A percentile compares a stretch with the other conserved stretches of the same genome.
phyloP scores from a whole-genome alignment of 2,797 vertebrate species.

The Gadopsis marmoratus region DNA sequence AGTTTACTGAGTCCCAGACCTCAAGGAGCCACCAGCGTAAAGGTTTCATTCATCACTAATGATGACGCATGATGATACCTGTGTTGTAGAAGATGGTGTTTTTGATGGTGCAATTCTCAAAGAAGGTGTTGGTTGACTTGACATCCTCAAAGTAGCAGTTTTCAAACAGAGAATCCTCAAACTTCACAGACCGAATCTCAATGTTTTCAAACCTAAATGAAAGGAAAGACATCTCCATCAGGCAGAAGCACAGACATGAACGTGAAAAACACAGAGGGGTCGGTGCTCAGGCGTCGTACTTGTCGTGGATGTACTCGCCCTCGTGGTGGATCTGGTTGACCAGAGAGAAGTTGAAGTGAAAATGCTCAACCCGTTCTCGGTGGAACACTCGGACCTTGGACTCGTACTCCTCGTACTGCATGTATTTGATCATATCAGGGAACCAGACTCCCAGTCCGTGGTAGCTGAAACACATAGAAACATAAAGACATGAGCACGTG shows the following conservation, averaged over 20 bases:
- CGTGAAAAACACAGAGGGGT: too few species aligned
- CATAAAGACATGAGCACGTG: background rate
- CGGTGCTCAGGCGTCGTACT: slow-evolving; percentile 80
- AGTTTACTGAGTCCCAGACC: slow-evolving; percentile 2
- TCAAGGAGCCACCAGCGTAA: background rate
- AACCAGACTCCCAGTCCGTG: slow-evolving; percentile 98
- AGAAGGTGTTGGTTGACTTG: slow-evolving; percentile 93
- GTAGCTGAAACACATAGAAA: slow-evolving; percentile 84
- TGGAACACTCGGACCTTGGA: slow-evolving; percentile 90
- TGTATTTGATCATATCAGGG: slow-evolving; percentile 97
- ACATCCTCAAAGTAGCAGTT: slow-evolving; percentile 96
- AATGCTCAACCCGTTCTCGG: slow-evolving; percentile 89
- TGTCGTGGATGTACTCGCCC: slow-evolving; percentile 92
- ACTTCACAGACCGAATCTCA: slow-evolving; percentile 95
- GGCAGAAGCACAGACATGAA: background rate
- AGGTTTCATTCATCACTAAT: background rate
- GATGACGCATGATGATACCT: slow-evolving; percentile 77
- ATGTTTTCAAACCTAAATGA: slow-evolving; percentile 91
- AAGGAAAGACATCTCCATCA: background rate
- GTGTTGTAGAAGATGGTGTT: slow-evolving; percentile 94
- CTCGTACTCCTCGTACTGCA: slow-evolving; percentile 94
- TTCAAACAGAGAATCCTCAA: slow-evolving; percentile 93
- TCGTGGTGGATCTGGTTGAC: slow-evolving; percentile 96
- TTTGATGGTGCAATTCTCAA: slow-evolving; percentile 96
- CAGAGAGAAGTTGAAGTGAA: slow-evolving; percentile 97